Conservation (phyloP, 2,113 vertebrate species). For the Montifringilla adamsi region DNA sequence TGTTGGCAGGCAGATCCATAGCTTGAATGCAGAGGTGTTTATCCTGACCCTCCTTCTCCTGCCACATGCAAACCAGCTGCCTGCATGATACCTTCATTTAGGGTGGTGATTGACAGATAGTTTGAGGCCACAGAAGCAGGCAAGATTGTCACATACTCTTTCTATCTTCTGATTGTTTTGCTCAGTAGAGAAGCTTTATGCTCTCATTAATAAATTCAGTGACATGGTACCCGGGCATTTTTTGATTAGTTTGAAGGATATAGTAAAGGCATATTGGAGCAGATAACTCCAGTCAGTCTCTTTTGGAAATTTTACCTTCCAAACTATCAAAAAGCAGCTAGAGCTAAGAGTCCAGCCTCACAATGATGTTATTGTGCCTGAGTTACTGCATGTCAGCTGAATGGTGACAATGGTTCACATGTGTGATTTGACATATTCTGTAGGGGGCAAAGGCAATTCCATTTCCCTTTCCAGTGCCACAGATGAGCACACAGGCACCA, state of each 20-base stretch:
- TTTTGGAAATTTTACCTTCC: background rate
- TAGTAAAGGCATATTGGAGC: background rate
- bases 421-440: background rate
- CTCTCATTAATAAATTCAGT: background rate
- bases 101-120: background rate
- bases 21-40: constrained; percentile 8
- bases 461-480: background rate
- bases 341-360: background rate
- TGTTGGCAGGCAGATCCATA: constrained; percentile 36
- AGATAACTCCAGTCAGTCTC: background rate
- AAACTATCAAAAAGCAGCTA: background rate
- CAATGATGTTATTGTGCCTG: background rate
- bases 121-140: background rate
- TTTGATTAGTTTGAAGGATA: background rate
- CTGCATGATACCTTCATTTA: constrained; percentile 4
- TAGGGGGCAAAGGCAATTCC: background rate
- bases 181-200: background rate
- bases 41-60: background rate
- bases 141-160: background rate
- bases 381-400: background rate
- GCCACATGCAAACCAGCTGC: background rate
- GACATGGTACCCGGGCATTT: background rate
- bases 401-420: background rate
- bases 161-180: background rate
- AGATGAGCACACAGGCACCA: background rate